Conservation (phyloP, 2,797 vertebrate species). For the Tragelaphus oryx region DNA sequence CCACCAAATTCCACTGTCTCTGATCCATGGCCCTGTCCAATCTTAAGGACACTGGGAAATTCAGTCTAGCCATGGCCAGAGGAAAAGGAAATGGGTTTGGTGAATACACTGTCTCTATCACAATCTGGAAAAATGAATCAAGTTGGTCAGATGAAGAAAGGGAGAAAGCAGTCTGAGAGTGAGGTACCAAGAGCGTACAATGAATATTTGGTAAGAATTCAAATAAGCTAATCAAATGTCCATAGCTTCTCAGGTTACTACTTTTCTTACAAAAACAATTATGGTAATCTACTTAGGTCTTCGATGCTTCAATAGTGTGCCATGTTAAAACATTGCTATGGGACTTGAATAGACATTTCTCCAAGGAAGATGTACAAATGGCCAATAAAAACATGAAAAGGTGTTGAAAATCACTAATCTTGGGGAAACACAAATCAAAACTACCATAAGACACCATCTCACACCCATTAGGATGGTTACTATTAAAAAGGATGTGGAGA, state of each 20-base stretch:
- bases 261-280: neutral
- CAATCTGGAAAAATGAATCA: neutral
- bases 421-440: neutral
- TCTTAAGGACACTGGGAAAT: neutral
- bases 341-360: neutral
- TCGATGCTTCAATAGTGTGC: neutral
- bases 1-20: neutral
- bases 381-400: neutral
- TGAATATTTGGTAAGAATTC: neutral
- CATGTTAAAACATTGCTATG: neutral
- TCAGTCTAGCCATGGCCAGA: neutral
- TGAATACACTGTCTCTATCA: neutral
- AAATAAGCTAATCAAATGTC: neutral
- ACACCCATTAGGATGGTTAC: neutral
- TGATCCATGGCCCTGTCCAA: neutral
- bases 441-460: neutral
- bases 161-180: neutral
- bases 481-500: neutral
- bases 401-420: neutral
- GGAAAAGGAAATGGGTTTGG: neutral
- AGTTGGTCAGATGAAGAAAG: neutral
- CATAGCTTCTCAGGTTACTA: neutral
- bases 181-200: neutral
- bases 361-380: neutral
- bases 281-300: neutral